Evolutionary conservation across 2,888 invertebrate species (phyloP), one percentile per base, ranked within the genome.

Genomic region (Scotopteryx bipunctaria): DNA sequence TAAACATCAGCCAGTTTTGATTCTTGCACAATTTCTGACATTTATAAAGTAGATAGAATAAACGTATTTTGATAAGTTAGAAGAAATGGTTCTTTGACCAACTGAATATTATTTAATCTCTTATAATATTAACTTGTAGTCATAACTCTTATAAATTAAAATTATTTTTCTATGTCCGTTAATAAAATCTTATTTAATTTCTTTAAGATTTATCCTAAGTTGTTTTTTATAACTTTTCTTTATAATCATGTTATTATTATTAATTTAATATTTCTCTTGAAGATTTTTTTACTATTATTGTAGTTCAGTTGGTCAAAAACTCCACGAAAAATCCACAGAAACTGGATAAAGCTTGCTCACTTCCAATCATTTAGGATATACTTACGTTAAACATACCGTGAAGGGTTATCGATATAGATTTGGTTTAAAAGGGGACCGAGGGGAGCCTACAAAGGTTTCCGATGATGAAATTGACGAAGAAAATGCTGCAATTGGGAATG

Each of bases 21-120:
- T 71, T 82, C 71, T 73, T 83, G 86, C 88, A 88, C 88, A 87
- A 87, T 79, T 85, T 86, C 81, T 80, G 71, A 76, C 69, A 43
- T 47, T 44, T 17, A 29, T 25, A 25, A 33, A 37, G 13, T 27
- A 47, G 21, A 75, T 87, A 87, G 83, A 49, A 53, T 55, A 49
- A 51, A 55, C 35, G 42, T 56, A 46, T 48, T 47, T 29, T 29
- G 21, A 40, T 61, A 56, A 58, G 52, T 53, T 46, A 51, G 36
- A 50, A 44, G 33, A n/a, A n/a, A n/a, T 57, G 55, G 43, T 16
- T 46, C 33, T 57, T 50, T 64, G 52, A 59, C 54, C 55, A 56
- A 60, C 52, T 58, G 58, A 50, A 46, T 36, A 21, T 52, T 43
- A 23, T 25, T 31, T 36, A n/a, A 21, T 13, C n/a, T n/a, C n/a